Evolutionary conservation across 2,113 vertebrate species (phyloP).

Genomic region (Cebidichthys violaceus): DNA sequence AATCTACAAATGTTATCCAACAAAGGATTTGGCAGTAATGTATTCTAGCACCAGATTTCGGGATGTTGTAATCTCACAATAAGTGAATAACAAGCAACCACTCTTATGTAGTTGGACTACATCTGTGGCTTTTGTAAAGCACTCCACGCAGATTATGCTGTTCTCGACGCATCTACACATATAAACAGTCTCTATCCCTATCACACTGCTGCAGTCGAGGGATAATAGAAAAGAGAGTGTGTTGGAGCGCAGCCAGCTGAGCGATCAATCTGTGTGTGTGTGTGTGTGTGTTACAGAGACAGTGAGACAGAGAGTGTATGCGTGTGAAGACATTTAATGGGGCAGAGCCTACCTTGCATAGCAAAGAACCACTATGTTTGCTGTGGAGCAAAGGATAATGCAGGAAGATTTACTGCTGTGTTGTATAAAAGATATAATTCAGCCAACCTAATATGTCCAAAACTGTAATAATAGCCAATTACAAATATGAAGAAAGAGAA

Average conservation of each 20-base stretch:
- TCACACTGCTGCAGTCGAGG: slow-evolving; percentile 13
- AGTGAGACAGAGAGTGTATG: not conserved
- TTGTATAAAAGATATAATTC: not conserved
- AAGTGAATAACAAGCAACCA: slow-evolving; percentile 1
- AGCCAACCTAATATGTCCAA: not conserved
- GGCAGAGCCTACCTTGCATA: not conserved
- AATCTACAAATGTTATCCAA: slow-evolving; percentile 36
- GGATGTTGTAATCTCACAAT: slow-evolving; percentile 20
- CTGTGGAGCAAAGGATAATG: not conserved
- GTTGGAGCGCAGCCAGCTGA: slow-evolving; percentile 51
- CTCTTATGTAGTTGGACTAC: not conserved
- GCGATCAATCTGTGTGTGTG: slow-evolving; percentile 56
- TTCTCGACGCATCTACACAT: not conserved
- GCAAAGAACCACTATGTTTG: not conserved
- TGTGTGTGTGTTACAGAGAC: not conserved
- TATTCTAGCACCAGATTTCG: slow-evolving; percentile 8
- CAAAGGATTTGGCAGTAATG: slow-evolving; percentile 29
- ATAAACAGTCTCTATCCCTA: not conserved
- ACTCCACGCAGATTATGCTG: not conserved
- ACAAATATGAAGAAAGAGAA: not conserved
- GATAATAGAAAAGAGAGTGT: slow-evolving; percentile 27
- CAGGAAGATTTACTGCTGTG: not conserved
- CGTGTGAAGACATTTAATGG: slow-evolving; percentile 20
- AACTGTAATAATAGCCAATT: not conserved
- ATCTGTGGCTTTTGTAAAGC: slow-evolving; percentile 23